Evolutionary conservation across 2,113 vertebrate genomes (phyloP), one percentile per base, ranked within the genome.

Genomic region (Spea bombifrons): DNA sequence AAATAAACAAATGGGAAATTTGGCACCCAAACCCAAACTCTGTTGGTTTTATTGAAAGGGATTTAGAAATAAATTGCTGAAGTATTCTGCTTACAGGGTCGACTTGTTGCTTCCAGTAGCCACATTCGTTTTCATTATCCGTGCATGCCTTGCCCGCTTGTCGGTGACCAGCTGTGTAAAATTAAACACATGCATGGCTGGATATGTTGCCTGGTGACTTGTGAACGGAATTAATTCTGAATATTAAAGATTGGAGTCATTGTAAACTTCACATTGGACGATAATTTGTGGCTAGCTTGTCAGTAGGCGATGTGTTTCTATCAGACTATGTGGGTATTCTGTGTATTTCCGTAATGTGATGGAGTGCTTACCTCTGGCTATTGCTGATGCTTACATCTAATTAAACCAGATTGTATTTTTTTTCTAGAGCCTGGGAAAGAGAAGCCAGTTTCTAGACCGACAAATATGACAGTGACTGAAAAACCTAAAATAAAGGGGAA

Each of bases 401-500:
- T 16, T 43, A 66, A 66, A 10, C 1, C 43, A 9, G 5, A 13
- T 13, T 76, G 47, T 5, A 17, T 65, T 80, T 67, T 75, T 50
- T 59, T 71, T 82, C 8, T 78, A 93, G 93, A 84, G 3, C 63
- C 85, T 80, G 30, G 47, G 7, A 91, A 88, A 73, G 80, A 72
- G 16, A 0, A 48, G 9, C n/a, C 75, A 17, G 82, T 80, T 45
- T 59, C 72, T 81, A 76, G 78, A 83, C 81, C 69, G 78, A 12
- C 53, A 68, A 83, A 80, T 73, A 57, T 48, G 66, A 57, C 6
- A 68, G 47, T 48, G 48, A 75, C 7, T 76, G 88, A 85, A 75
- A 93, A 86, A 73, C 77, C 76, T 49, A 88, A 84, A 83, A 78
- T 85, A 43, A 93, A 82, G 67, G 88, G 89, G 53, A 87, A 84